Conservation (phyloP, 2,888 invertebrate species). For the Drosophila niveifrons region DNA sequence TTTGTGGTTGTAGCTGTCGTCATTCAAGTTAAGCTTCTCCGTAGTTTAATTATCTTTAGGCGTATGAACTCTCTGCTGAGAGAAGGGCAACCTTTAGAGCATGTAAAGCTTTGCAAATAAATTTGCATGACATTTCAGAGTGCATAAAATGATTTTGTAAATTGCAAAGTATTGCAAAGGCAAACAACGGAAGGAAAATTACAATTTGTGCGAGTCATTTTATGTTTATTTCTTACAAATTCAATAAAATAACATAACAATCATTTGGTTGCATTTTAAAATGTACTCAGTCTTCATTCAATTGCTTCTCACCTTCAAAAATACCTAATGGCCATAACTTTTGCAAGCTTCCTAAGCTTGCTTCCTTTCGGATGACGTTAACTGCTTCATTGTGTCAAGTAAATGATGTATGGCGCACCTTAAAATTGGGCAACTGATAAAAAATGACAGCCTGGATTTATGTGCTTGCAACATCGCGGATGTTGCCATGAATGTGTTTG, state of each 20-base stretch:
- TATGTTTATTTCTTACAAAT: background rate
- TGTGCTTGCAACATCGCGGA: constrained; percentile 16
- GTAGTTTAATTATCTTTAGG: constrained; percentile 2
- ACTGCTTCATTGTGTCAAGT: constrained; percentile 4
- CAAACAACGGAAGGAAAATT: background rate
- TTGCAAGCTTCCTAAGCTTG: background rate
- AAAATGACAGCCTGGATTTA: constrained; percentile 37
- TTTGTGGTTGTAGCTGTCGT: constrained; percentile 4
- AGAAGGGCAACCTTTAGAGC: background rate
- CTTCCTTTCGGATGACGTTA: background rate
- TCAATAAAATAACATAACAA: background rate
- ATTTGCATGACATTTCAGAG: constrained; percentile 4
- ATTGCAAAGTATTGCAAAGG: background rate
- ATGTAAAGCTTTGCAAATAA: background rate
- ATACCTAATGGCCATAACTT: background rate
- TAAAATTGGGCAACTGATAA: constrained; percentile 32
- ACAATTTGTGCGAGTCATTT: background rate
- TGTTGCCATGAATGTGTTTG: background rate
- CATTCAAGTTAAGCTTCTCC: constrained; percentile 3
- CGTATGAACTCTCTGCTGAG: background rate
- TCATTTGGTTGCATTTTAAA: background rate
- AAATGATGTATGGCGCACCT: constrained; percentile 26
- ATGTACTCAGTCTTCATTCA: background rate
- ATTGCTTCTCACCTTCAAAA: background rate
- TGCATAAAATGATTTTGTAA: background rate